Conservation (phyloP, 37 sponge, comb jelly and placozoan genomes). For the Hormiphora californensis region DNA sequence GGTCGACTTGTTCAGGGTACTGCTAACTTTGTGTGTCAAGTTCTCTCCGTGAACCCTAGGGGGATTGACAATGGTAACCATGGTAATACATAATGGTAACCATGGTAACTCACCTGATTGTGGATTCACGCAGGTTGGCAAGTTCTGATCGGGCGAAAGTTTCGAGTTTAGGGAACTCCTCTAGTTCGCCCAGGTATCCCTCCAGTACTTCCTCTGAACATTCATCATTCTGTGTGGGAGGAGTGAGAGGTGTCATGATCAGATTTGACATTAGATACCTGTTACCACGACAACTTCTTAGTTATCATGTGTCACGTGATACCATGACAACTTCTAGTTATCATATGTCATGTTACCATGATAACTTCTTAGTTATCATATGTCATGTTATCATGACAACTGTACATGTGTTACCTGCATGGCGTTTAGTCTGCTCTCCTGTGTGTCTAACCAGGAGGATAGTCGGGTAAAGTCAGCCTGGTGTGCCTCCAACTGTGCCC, state of each 20-base stretch:
- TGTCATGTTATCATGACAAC: no score
- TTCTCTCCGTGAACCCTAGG: constrained; percentile 4
- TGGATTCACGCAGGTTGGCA: neutral
- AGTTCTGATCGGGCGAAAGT: constrained; percentile 34
- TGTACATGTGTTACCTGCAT: no score
- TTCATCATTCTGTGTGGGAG: no score
- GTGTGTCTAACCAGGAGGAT: constrained; percentile 9
- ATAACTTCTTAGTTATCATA: no score
- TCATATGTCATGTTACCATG: no score
- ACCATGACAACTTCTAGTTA: no score
- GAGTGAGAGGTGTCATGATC: no score
- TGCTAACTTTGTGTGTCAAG: constrained; percentile 30
- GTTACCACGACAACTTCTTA: no score
- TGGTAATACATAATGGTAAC: no score
- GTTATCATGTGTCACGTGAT: no score
- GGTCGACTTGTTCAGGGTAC: constrained; percentile 49
- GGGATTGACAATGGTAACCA: no score
- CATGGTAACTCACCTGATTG: neutral
- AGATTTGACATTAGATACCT: no score
- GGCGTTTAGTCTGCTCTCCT: constrained; percentile 34
- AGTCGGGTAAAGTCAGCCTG: constrained; percentile 23
- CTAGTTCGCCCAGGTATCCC: constrained; percentile 1
- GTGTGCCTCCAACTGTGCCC: constrained; percentile 20
- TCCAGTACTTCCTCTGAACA: constrained; percentile 32
- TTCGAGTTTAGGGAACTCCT: constrained; percentile 32